Evolutionary conservation across 2,113 vertebrate species (phyloP), one percentile per base, ranked within the genome.

Genomic region (Neogale vison): DNA sequence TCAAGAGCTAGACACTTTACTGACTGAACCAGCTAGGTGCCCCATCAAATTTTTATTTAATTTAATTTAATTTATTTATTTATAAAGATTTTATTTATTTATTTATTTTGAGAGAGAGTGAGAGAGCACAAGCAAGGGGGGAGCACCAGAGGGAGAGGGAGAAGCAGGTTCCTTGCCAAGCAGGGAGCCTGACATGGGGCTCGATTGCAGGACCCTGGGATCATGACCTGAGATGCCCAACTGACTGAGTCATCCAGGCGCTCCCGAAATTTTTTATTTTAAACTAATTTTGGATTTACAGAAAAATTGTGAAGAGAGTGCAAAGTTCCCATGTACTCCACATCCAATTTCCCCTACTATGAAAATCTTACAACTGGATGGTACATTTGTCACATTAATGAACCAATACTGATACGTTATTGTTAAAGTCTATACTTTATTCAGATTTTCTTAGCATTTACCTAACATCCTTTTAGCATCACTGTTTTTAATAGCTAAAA

Each of bases 211-310:
- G 63, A 65, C 29, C 63, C 63, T 15, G 63, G 29, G 63, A 65
- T 65, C 63, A 65, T 65, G 63, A 65, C 29, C 29, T 65, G 13
- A 65, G 67, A 69, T 0, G 34, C 67, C 17, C 67, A n/a, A 69
- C 15, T 8, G 67, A 69, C 67, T 20, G 67, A 69, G 67, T 31
- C 61, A 63, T 26, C 26, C 61, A 63, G 26, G 26, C 3, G 26
- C 59, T 24, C 59, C 59, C 1, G 9, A 61, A 59, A 11, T 3
- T 89, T 65, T 65, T 91, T 79, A 47, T 65, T 96, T 93, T 80
- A 55, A 24, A 76, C 59, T 81, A 63, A 72, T 69, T 95, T 92
- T 83, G 87, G 1, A 90, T 87, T 61, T 83, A 93, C 29, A 95
- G 42, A 71, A 77, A 86, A 84, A 79, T 52, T 36, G 20, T 67